phyloP scores from a whole-genome alignment of 2,113 vertebrate species.

The Oncorhynchus gorbuscha region DNA sequence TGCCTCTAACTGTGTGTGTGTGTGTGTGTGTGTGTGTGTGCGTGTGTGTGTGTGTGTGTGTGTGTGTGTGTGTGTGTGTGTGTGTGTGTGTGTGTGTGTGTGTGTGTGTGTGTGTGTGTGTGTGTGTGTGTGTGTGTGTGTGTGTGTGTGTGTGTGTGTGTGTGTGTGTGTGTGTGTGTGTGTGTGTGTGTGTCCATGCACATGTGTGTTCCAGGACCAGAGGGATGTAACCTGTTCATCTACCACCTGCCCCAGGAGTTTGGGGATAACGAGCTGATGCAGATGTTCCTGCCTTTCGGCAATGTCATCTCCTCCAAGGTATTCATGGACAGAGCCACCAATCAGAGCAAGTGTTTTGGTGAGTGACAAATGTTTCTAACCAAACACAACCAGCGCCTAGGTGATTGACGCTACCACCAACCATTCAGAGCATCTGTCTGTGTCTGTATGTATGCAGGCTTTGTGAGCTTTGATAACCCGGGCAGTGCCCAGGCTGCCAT shows the following conservation, averaged over 20 bases:
- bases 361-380: constrained; percentile 60
- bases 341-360: constrained; percentile 87
- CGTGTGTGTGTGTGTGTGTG: too few relatives aligned
- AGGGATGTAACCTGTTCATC: constrained; percentile 86
- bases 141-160: too few relatives aligned
- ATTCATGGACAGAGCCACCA: constrained; percentile 84
- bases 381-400: constrained; percentile 86
- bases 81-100: too few relatives aligned
- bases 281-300: constrained; percentile 84
- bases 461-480: constrained; percentile 89
- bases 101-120: too few relatives aligned
- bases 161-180: too few relatives aligned
- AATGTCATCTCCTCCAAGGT: constrained; percentile 85
- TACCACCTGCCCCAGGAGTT: constrained; percentile 89
- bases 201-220: constrained; percentile 69
- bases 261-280: constrained; percentile 80
- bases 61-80: too few relatives aligned
- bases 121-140: too few relatives aligned
- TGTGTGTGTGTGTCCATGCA: too few relatives aligned
- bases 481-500: constrained; percentile 87
- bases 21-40: too few relatives aligned
- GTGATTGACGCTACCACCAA: constrained; percentile 57
- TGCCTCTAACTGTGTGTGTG: too few relatives aligned
- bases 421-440: not conserved
- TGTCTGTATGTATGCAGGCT: constrained; percentile 65